Percentiles rank a stretch among this genome's conserved stretches.
phyloP scores from a whole-genome alignment of 2,797 vertebrate species.

The Onychomys arenicola region DNA sequence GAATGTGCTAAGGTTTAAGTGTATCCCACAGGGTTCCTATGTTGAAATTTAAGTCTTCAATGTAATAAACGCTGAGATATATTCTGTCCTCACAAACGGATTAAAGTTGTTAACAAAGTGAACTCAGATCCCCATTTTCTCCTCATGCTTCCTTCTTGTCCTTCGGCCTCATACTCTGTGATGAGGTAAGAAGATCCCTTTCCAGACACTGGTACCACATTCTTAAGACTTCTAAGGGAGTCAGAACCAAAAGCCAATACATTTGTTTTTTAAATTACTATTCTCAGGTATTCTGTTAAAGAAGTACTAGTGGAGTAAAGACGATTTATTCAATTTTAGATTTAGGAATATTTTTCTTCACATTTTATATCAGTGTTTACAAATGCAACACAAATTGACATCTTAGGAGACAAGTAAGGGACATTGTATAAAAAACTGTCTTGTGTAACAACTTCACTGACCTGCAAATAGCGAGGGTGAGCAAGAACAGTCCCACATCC shows the following conservation, averaged over 20 bases:
- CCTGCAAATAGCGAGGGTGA: constrained; percentile 98
- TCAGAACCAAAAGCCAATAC: neutral
- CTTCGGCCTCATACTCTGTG: neutral
- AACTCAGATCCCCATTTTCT: neutral
- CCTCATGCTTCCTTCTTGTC: neutral
- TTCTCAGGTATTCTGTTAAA: neutral
- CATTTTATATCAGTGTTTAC: neutral
- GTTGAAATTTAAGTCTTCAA: neutral
- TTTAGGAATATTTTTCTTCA: constrained; percentile 9
- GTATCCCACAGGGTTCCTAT: neutral
- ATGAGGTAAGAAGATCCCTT: neutral
- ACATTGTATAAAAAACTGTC: neutral
- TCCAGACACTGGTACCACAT: neutral
- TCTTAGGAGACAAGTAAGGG: neutral
- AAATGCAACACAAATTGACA: neutral
- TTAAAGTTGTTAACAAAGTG: neutral
- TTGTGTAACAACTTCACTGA: constrained; percentile 80
- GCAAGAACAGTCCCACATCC: constrained; percentile 98
- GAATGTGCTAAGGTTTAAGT: neutral
- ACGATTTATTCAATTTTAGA: neutral
- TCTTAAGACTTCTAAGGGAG: neutral
- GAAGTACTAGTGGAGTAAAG: neutral
- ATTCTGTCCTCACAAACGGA: too few species aligned
- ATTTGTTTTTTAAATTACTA: neutral
- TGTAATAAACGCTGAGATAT: neutral